Evolutionary conservation across 1,140 invertebrate genomes (phyloP).

Genomic region (Venustaconcha ellipsiformis): DNA sequence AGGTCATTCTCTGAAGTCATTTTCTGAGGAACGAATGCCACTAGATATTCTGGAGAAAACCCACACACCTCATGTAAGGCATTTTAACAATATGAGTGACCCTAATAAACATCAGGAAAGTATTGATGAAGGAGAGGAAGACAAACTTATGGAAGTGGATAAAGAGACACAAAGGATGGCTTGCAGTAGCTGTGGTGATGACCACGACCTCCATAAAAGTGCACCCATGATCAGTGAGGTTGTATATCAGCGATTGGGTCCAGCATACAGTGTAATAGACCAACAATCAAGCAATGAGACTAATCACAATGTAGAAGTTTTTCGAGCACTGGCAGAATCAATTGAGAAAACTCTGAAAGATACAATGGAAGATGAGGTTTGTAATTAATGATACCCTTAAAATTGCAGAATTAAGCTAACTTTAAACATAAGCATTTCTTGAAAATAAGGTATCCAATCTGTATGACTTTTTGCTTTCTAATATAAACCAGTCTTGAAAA

Average conservation of each 20-base stretch:
- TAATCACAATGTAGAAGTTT: conserved; percentile 42
- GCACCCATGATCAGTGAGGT: not conserved
- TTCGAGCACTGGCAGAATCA: conserved; percentile 39
- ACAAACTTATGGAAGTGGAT: conserved; percentile 5
- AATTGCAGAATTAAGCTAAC: too few relatives aligned
- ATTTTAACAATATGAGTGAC: conserved; percentile 16
- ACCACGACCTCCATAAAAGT: not conserved
- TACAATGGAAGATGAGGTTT: too few relatives aligned
- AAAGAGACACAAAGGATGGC: not conserved
- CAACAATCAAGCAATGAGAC: conserved; percentile 24
- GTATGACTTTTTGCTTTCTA: too few relatives aligned
- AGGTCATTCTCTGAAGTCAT: conserved; percentile 53
- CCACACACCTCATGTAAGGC: conserved; percentile 20
- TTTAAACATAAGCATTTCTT: too few relatives aligned
- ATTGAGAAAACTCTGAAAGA: conserved; percentile 41
- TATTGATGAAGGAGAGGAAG: conserved; percentile 48
- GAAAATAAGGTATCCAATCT: too few relatives aligned
- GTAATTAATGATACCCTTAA: too few relatives aligned
- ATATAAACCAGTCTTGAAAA: too few relatives aligned
- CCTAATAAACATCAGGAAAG: conserved; percentile 35
- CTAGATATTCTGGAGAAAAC: conserved; percentile 41
- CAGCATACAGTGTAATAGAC: conserved; percentile 58
- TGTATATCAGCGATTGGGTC: conserved; percentile 50
- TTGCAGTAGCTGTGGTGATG: not conserved
- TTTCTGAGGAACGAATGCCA: conserved; percentile 53